Conservation (phyloP, 1,140 invertebrate species). For the Doryteuthis pealeii region DNA sequence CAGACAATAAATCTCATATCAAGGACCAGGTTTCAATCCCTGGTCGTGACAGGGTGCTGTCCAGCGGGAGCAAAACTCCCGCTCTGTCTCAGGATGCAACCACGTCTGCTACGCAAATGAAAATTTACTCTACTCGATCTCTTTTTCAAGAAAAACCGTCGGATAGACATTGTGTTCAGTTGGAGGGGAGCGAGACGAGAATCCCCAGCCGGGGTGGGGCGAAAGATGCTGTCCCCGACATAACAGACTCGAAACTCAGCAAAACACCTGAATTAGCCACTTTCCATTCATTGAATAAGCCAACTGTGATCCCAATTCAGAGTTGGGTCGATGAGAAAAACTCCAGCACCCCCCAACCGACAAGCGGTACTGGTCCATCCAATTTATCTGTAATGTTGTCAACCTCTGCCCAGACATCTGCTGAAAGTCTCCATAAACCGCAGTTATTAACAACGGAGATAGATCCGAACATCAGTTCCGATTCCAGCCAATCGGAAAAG, state of each 20-base stretch:
- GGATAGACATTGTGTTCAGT: background rate
- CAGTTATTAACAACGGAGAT: background rate
- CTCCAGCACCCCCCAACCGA: background rate
- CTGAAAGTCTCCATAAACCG: background rate
- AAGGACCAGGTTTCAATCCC: background rate
- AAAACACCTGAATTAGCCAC: background rate
- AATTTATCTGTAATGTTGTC: background rate
- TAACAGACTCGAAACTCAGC: background rate
- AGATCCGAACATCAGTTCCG: background rate
- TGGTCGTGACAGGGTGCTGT: background rate
- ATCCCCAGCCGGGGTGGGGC: background rate
- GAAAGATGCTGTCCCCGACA: background rate
- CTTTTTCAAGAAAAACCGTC: background rate
- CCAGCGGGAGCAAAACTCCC: background rate
- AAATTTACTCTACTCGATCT: background rate
- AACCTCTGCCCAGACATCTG: background rate
- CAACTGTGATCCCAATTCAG: slow-evolving; percentile 4
- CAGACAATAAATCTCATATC: background rate
- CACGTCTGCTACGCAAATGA: background rate
- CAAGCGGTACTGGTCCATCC: background rate
- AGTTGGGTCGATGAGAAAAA: slow-evolving; percentile 9
- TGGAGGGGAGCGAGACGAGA: background rate
- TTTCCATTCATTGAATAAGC: slow-evolving; percentile 4
- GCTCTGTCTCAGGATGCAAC: background rate
- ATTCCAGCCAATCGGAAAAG: background rate